phyloP scores from a whole-genome alignment of 1,140 invertebrate genomes.

The Sarcophaga peregrina region DNA sequence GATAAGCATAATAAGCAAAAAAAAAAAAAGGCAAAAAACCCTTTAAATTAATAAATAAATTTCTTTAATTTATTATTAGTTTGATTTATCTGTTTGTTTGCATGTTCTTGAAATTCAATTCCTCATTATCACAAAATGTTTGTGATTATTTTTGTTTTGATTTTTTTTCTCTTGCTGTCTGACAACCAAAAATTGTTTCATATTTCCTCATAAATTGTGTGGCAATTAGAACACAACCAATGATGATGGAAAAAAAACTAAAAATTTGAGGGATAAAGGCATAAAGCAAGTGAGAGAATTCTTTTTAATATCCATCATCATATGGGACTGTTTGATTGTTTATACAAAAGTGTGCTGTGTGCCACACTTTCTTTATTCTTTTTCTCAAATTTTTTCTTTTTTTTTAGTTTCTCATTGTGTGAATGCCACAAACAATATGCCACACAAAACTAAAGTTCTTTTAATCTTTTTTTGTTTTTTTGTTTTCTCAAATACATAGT shows the following conservation, averaged over 20 bases:
- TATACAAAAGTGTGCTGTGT: slow-evolving; percentile 17
- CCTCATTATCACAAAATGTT: neutral
- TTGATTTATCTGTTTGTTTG: neutral
- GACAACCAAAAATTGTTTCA: neutral
- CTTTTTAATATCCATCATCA: slow-evolving; percentile 22
- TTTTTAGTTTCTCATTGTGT: neutral
- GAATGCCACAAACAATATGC: neutral
- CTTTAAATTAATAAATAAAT: no score
- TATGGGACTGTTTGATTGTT: neutral
- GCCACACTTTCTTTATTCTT: slow-evolving; percentile 9
- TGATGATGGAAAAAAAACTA: neutral
- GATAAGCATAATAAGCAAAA: no score
- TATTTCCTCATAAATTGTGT: neutral
- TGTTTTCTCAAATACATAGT: neutral
- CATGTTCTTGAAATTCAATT: slow-evolving; percentile 11
- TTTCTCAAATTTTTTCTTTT: neutral
- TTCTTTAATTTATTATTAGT: no score
- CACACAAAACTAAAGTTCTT: neutral
- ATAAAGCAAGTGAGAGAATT: neutral
- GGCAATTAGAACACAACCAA: neutral
- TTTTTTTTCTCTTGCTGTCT: neutral
- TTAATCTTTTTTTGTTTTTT: slow-evolving; percentile 3
- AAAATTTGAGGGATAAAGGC: neutral
- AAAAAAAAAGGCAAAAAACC: no score
- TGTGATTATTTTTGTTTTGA: neutral